Conservation (phyloP, 2,797 vertebrate genomes). For the Poeciliopsis paucimaculata region DNA sequence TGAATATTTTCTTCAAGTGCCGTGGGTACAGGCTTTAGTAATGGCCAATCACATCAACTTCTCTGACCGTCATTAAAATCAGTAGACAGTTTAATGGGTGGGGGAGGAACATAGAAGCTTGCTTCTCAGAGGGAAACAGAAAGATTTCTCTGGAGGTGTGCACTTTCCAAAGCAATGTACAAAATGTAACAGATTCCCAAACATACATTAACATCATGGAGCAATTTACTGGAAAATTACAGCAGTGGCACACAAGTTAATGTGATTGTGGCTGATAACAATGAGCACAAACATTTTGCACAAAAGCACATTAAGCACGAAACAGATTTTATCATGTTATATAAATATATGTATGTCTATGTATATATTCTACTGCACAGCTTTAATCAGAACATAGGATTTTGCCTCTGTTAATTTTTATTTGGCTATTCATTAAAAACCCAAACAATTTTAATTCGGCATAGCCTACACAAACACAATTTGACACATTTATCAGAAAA, state of each 20-base stretch:
- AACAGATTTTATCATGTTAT: slow-evolving; percentile 9
- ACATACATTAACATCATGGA: slow-evolving; percentile 10
- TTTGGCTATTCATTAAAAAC: neutral
- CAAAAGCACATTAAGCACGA: neutral
- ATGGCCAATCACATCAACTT: slow-evolving; percentile 69
- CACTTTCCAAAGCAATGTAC: slow-evolving; percentile 24
- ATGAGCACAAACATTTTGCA: slow-evolving; percentile 14
- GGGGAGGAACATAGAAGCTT: slow-evolving; percentile 66
- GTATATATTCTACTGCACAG: neutral
- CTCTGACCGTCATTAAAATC: slow-evolving; percentile 69
- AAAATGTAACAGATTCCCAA: slow-evolving; percentile 28
- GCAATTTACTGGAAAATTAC: slow-evolving; percentile 17
- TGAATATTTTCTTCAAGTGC: slow-evolving; percentile 62
- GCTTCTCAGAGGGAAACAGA: slow-evolving; percentile 35
- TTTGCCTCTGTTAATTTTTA: neutral
- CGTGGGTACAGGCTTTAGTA: slow-evolving; percentile 48
- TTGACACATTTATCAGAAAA: neutral
- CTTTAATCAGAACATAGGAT: neutral
- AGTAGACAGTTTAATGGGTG: slow-evolving; percentile 73
- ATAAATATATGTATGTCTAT: slow-evolving; percentile 10
- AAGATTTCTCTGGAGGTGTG: slow-evolving; percentile 45
- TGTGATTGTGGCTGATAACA: slow-evolving; percentile 28
- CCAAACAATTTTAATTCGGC: neutral
- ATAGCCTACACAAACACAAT: neutral
- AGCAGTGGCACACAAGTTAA: slow-evolving; percentile 12